These are phyloP conservation scores for Cosmorhoe ocellata DNA, from an alignment of 2,888 invertebrate species.

Conservation along the genomic window DNA sequence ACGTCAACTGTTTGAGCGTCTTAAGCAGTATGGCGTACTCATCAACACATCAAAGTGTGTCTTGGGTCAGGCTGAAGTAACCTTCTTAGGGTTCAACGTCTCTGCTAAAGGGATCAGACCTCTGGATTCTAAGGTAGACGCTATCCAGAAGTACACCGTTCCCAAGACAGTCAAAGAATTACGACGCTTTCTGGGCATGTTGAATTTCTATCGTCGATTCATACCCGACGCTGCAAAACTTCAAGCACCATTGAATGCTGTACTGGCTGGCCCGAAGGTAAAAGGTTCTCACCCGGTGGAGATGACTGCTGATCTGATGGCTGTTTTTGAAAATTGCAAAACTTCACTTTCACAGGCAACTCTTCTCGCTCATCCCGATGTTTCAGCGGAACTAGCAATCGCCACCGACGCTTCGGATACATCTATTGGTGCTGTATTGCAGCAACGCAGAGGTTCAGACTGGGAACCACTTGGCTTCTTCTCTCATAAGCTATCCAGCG, in stretches of 20 bases:
- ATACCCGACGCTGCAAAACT: conserved; percentile 22
- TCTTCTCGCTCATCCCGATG: neutral
- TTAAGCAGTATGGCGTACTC: conserved; percentile 1
- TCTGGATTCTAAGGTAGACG: conserved; percentile 32
- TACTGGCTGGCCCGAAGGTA: conserved; percentile 14
- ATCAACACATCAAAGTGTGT: conserved; percentile 13
- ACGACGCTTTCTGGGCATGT: conserved; percentile 14
- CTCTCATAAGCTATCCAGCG: neutral
- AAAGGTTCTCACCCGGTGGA: conserved; percentile 19
- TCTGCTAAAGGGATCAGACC: neutral
- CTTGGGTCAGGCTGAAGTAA: conserved; percentile 1
- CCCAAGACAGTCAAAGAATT: conserved; percentile 29
- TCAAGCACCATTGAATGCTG: conserved; percentile 24
- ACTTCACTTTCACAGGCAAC: neutral
- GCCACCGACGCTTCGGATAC: neutral
- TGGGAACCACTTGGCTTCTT: neutral
- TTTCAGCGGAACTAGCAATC: neutral
- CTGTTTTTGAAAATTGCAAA: conserved; percentile 22
- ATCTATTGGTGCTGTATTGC: neutral
- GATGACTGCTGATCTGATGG: conserved; percentile 14
- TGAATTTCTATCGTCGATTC: conserved; percentile 26
- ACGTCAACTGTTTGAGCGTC: neutral
- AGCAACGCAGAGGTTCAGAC: neutral
- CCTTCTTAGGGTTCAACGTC: conserved; percentile 6
- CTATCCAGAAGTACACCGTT: conserved; percentile 24